Evolutionary conservation across 2,888 invertebrate species (phyloP), one percentile per base, ranked within the genome.

Genomic region (Xanthia togata): DNA sequence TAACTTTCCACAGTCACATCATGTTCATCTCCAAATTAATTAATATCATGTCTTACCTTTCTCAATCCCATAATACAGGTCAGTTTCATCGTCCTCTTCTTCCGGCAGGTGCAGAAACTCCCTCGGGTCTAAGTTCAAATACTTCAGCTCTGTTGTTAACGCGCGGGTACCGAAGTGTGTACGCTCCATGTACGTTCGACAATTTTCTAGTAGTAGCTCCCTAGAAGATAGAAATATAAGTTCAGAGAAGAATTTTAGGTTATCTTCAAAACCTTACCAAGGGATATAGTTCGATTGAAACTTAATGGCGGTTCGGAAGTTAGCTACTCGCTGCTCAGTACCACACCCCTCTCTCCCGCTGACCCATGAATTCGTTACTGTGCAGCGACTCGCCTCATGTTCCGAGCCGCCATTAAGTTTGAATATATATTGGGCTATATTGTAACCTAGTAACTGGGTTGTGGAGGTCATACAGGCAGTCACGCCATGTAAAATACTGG

Each of bases 141-240:
- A 98, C 90, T 98, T 98, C n/a, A 98, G 95, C 91, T 98, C 98
- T 0, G 97, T 98, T 60, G 97, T 97, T 31, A 97, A 95, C 63
- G 97, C 97, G 62, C 97, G 97, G 35, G 97, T 98, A 70, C 97
- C 97, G 35, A 93, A 93, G 82, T 93, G 91, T 0, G 96, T 96
- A 23, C 95, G 92, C 81, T 95, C 95, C 94, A 96, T 95, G 87
- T 96, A 94, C 2, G 88, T 83, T 47, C 93, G 93, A 78, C 97
- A 96, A 83, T 94, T 94, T 47, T 94, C 94, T 14, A 96, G 86
- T 0, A 95, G 91, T 4, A 89, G 76, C 68, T 95, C 93, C 78
- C 96, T 96, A 93, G 4, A 91, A 90, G 11, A 17, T 20, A 59
- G n/a, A 65, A 65, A 65, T 31, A 65, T 20, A 31, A 65, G 8